Evolutionary conservation across 2,113 vertebrate species (phyloP).

Genomic region (Pachycephala philippinensis): DNA sequence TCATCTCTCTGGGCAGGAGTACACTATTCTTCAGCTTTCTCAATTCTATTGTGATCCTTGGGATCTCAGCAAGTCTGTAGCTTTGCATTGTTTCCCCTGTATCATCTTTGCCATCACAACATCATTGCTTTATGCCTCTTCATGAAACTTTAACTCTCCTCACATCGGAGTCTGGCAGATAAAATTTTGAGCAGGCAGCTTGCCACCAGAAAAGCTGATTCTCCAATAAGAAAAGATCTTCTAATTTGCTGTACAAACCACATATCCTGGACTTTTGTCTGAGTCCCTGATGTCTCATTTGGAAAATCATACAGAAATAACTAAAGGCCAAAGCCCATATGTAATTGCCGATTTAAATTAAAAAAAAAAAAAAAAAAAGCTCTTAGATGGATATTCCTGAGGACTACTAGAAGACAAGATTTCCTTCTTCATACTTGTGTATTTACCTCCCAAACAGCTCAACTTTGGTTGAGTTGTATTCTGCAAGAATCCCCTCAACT

Average conservation of each 20-base stretch:
- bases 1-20: background rate
- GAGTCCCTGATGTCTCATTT: background rate
- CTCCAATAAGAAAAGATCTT: background rate
- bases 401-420: background rate
- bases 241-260: background rate
- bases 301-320: background rate
- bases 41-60: background rate
- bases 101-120: background rate
- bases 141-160: background rate
- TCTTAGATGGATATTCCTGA: background rate
- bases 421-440: fast-evolving
- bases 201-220: background rate
- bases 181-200: background rate
- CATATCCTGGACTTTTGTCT: background rate
- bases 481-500: background rate
- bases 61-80: background rate
- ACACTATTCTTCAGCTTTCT: background rate
- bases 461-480: background rate
- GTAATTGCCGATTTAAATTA: background rate
- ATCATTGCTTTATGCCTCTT: background rate
- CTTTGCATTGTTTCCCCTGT: background rate
- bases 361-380: background rate
- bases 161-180: fast-evolving
- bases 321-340: background rate
- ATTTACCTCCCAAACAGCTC: background rate